Evolutionary conservation across 1,140 invertebrate genomes (phyloP).

Genomic region (Sycobia sp.): DNA sequence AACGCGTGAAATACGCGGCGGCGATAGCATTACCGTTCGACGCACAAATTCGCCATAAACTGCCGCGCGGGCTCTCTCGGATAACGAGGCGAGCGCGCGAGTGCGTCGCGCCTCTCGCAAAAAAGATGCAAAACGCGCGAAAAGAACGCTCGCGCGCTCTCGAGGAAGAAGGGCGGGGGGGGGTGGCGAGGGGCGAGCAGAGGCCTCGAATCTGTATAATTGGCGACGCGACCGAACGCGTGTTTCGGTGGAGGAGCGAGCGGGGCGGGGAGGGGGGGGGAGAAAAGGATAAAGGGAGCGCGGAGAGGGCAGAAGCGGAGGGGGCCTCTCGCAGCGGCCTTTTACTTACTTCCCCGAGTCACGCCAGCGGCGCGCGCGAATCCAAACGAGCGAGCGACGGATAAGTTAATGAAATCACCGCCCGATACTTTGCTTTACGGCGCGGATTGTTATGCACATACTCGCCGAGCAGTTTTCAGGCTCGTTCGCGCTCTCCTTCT

Average conservation of each 20-base stretch:
- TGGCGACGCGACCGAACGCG: too few species aligned
- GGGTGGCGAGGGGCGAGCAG: too few species aligned
- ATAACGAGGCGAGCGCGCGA: slow-evolving; percentile 17
- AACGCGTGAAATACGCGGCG: slow-evolving; percentile 9
- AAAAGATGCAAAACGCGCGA: slow-evolving; percentile 33
- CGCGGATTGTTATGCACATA: slow-evolving; percentile 50
- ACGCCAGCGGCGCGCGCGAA: slow-evolving; percentile 44
- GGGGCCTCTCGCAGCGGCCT: too few species aligned
- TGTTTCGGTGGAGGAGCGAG: slow-evolving; percentile 8
- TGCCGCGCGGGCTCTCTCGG: slow-evolving; percentile 2
- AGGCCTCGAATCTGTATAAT: too few species aligned
- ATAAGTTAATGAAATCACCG: slow-evolving; percentile 58
- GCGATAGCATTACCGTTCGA: slow-evolving; percentile 23
- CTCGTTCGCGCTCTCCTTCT: too few species aligned
- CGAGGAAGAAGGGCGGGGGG: background rate
- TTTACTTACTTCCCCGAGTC: slow-evolving; percentile 53
- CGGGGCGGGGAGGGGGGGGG: background rate
- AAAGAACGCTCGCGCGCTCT: background rate
- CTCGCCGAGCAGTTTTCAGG: too few species aligned
- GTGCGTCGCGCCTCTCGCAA: background rate
- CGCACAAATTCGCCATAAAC: slow-evolving; percentile 20
- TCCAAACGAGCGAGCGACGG: slow-evolving; percentile 28
- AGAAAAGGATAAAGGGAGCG: background rate
- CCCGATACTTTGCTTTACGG: slow-evolving; percentile 50
- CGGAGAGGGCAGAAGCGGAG: background rate